These are phyloP conservation scores for Crioceris asparagi DNA, from an alignment of 2,888 invertebrate genomes.

Conservation along the genomic window DNA sequence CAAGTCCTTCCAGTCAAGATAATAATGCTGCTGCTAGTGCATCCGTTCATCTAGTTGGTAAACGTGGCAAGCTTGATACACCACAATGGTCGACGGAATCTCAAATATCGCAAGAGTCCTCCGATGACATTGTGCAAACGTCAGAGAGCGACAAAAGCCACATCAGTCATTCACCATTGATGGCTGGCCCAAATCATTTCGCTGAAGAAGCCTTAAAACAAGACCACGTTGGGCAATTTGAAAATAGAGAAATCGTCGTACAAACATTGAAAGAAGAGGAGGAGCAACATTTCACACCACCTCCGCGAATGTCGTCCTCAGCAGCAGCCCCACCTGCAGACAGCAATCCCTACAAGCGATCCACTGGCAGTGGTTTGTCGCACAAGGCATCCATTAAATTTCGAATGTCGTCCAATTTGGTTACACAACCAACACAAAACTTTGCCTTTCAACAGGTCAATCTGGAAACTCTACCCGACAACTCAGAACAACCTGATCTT, in stretches of 20 bases:
- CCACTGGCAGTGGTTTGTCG: slow-evolving; percentile 32
- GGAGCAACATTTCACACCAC: slow-evolving; percentile 6
- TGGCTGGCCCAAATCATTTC: too few relatives aligned
- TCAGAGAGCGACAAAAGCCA: slow-evolving; percentile 53
- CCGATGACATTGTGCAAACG: slow-evolving; percentile 49
- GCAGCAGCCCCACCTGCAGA: slow-evolving; percentile 27
- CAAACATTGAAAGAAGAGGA: too few relatives aligned
- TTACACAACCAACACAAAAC: slow-evolving; percentile 20
- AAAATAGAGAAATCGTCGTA: slow-evolving; percentile 28
- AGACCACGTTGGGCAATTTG: too few relatives aligned
- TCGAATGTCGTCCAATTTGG: slow-evolving; percentile 16
- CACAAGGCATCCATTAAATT: slow-evolving; percentile 38
- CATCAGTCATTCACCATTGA: slow-evolving; percentile 37
- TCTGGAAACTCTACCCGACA: slow-evolving; percentile 56
- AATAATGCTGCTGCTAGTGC: too few relatives aligned
- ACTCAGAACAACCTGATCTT: slow-evolving; percentile 53
- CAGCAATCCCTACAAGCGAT: slow-evolving; percentile 31
- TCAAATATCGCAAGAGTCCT: slow-evolving; percentile 54
- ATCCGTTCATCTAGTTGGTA: too few relatives aligned
- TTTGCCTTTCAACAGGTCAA: slow-evolving; percentile 36
- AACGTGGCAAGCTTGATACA: slow-evolving; percentile 34
- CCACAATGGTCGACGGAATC: slow-evolving; percentile 59
- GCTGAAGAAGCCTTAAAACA: too few relatives aligned
- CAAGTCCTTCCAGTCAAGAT: too few relatives aligned
- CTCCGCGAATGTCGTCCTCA: slow-evolving; percentile 29